These are phyloP conservation scores for Ellobius talpinus DNA, from an alignment of 2,113 vertebrate genomes.

Conservation along the genomic window DNA sequence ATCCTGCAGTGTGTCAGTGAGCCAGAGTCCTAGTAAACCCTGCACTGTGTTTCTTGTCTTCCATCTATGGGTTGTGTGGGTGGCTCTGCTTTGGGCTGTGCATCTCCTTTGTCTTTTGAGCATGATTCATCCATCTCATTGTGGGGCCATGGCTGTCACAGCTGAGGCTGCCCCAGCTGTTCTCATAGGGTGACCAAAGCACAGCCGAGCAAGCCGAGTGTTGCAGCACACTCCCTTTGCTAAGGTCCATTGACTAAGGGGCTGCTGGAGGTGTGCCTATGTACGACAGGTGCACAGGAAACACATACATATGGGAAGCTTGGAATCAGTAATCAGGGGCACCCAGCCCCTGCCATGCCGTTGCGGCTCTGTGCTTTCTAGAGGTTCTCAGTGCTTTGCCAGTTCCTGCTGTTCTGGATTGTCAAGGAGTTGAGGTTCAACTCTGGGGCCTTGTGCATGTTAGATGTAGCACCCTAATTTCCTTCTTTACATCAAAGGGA, in stretches of 20 bases:
- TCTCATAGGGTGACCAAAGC: not conserved
- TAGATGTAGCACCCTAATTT: not conserved
- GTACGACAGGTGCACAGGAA: too few relatives aligned
- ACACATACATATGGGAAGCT: not conserved
- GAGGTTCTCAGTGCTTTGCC: not conserved
- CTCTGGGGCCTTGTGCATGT: not conserved
- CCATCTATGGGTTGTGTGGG: not conserved
- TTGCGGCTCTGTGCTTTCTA: not conserved
- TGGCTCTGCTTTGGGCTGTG: not conserved
- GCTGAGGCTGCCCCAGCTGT: not conserved
- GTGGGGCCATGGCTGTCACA: not conserved
- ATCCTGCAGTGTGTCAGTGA: too few relatives aligned
- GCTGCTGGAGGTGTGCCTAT: too few relatives aligned
- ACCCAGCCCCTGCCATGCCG: not conserved
- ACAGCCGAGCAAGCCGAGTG: not conserved
- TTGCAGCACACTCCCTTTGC: not conserved
- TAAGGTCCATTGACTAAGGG: not conserved
- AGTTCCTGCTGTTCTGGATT: not conserved
- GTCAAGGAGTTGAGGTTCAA: not conserved
- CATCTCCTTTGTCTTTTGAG: not conserved
- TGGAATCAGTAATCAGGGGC: not conserved
- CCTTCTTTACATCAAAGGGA: not conserved
- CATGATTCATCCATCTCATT: not conserved
- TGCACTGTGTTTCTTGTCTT: not conserved
- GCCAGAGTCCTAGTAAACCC: too few relatives aligned